Evolutionary conservation across 1,140 invertebrate genomes (phyloP).

Genomic region (Rhyacophila brunnea): DNA sequence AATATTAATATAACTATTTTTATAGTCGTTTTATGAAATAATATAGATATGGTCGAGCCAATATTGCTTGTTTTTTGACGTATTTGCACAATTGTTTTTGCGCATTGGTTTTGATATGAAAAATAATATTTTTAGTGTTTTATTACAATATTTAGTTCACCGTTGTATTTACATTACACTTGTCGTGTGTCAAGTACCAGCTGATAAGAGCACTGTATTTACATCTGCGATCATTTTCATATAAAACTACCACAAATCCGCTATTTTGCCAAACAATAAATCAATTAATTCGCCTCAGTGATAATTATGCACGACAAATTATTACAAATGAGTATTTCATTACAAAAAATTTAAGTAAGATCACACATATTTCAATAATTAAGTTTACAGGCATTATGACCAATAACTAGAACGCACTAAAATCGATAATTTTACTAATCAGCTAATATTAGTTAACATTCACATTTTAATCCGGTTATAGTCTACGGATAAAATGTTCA

Average conservation of each 20-base stretch:
- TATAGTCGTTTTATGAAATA: background rate
- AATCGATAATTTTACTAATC: no score
- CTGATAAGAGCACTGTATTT: slow-evolving; percentile 30
- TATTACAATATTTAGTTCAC: slow-evolving; percentile 33
- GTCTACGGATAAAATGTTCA: no score
- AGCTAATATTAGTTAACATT: no score
- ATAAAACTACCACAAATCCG: slow-evolving; percentile 15
- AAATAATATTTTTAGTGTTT: slow-evolving; percentile 31
- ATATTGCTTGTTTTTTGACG: slow-evolving; percentile 6
- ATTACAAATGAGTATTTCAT: no score
- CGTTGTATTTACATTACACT: slow-evolving; percentile 36
- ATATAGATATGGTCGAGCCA: slow-evolving; percentile 4
- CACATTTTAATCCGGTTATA: no score
- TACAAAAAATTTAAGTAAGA: no score
- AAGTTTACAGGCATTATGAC: no score
- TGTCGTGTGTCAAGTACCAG: slow-evolving; percentile 33
- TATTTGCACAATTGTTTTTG: slow-evolving; percentile 30
- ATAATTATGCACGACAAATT: no score
- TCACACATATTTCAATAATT: no score
- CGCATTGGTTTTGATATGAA: slow-evolving; percentile 26
- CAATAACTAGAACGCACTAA: no score
- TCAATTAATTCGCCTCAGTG: no score
- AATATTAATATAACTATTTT: slow-evolving; percentile 17
- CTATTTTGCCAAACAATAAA: background rate
- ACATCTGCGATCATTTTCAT: slow-evolving; percentile 21